Conservation (phyloP, 1,140 invertebrate genomes). For the Drosophila kohkoa region DNA sequence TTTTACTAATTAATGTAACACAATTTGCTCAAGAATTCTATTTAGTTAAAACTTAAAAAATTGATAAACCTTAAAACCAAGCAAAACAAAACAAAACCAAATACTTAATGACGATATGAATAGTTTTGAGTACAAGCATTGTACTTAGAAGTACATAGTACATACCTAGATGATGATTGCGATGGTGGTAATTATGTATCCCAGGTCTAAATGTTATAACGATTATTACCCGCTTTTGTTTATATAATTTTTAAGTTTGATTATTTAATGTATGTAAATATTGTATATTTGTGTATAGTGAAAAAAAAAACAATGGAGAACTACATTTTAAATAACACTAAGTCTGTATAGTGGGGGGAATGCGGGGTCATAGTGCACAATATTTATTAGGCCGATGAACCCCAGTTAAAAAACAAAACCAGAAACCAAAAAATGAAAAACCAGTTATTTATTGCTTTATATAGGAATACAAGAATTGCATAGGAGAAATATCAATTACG, state of each 20-base stretch:
- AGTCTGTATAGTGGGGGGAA: constrained; percentile 70
- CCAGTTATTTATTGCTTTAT: constrained; percentile 84
- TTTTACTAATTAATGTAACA: constrained; percentile 57
- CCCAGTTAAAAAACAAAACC: constrained; percentile 25
- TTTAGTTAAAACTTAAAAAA: constrained; percentile 42
- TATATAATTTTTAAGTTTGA: constrained; percentile 50
- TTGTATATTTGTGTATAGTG: constrained; percentile 83
- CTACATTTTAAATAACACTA: constrained; percentile 79
- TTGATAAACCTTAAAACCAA: not conserved
- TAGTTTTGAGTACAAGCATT: constrained; percentile 22
- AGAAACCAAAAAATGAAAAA: constrained; percentile 21
- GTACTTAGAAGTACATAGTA: constrained; percentile 20
- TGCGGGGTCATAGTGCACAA: constrained; percentile 30
- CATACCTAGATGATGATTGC: constrained; percentile 1
- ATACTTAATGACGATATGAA: constrained; percentile 44
- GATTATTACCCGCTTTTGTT: constrained; percentile 54
- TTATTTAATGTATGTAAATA: constrained; percentile 73
- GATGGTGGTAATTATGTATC: constrained; percentile 11
- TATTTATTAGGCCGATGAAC: constrained; percentile 40
- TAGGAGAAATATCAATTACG: constrained; percentile 84
- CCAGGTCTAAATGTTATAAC: constrained; percentile 62
- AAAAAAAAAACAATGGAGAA: constrained; percentile 52
- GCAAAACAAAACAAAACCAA: not conserved
- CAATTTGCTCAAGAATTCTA: constrained; percentile 77
- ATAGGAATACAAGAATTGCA: constrained; percentile 81